phyloP scores from a whole-genome alignment of 64 coral and sea anemone species.

The Stylophora pistillata region DNA sequence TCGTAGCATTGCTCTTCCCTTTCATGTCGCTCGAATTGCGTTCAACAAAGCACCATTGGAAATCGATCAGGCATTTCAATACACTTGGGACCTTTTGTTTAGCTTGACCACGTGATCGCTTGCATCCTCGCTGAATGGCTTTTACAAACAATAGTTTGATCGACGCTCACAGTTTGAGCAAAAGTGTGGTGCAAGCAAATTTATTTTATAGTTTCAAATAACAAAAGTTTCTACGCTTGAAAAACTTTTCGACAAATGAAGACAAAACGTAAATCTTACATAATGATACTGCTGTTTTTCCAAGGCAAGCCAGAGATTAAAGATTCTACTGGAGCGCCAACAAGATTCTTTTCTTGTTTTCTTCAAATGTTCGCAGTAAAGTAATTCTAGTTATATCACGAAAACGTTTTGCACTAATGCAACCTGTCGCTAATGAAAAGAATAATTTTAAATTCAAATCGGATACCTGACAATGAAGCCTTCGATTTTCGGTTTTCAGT shows the following conservation, averaged over 20 bases:
- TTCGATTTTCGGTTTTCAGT: neutral
- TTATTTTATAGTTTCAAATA: neutral
- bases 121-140: conserved; percentile 51
- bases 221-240: neutral
- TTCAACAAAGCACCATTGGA: conserved; percentile 77
- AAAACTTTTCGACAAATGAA: neutral
- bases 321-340: no score
- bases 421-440: no score
- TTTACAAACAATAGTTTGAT: conserved; percentile 53
- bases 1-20: conserved; percentile 69
- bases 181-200: neutral
- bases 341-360: no score
- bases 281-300: no score
- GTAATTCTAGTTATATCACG: no score
- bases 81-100: conserved; percentile 93
- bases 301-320: no score
- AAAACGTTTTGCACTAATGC: no score
- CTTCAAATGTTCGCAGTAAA: no score
- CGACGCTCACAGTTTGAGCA: neutral
- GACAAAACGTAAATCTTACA: neutral
- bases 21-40: conserved; percentile 75
- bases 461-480: no score
- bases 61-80: conserved; percentile 99
- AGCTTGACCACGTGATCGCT: conserved; percentile 66
- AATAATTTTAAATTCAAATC: no score